Evolutionary conservation across 2,113 vertebrate genomes (phyloP).

Genomic region (Pelusios castaneus): DNA sequence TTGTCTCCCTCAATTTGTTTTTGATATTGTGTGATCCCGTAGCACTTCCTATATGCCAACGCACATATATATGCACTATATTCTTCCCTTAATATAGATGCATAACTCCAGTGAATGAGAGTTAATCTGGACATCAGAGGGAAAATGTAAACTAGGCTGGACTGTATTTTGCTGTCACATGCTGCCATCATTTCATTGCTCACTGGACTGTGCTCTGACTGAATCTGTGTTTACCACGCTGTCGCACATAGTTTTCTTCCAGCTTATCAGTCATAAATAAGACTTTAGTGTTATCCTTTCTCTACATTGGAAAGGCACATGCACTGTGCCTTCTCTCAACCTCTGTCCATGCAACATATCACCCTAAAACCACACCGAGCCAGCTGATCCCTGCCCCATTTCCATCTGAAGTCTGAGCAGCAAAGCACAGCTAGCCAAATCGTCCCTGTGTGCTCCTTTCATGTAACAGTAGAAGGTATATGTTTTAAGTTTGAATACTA

Average conservation of each 20-base stretch:
- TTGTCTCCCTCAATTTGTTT: background rate
- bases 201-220: background rate
- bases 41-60: background rate
- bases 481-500: constrained; percentile 79
- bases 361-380: constrained; percentile 20
- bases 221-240: background rate
- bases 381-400: background rate
- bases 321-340: background rate
- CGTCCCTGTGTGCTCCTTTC: constrained; percentile 74
- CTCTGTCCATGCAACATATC: background rate
- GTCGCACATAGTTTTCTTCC: background rate
- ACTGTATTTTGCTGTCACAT: background rate
- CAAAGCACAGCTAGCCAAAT: constrained; percentile 73
- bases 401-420: constrained; percentile 78
- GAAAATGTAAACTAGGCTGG: background rate
- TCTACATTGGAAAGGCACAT: background rate
- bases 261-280: background rate
- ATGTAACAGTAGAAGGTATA: constrained; percentile 80
- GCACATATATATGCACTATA: background rate
- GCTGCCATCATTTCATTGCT: background rate
- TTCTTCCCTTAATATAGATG: background rate
- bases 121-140: background rate
- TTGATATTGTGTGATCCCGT: background rate
- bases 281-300: background rate
- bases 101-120: background rate